These are phyloP conservation scores for Notothenia coriiceps DNA, from an alignment of 2,113 vertebrate species.

Conservation along the genomic window DNA sequence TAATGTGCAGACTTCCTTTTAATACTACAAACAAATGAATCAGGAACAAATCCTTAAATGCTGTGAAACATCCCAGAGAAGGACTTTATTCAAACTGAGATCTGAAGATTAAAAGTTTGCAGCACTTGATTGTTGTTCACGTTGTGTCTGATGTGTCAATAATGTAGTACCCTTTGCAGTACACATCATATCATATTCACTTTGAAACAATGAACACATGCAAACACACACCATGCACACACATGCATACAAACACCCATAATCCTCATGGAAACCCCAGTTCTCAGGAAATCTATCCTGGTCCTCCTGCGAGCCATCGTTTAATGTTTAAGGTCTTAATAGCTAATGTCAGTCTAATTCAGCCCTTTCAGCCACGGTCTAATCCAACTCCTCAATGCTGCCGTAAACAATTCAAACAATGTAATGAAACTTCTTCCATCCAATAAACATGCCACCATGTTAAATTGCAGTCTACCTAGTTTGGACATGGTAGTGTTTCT, in stretches of 20 bases:
- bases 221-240: neutral
- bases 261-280: neutral
- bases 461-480: neutral
- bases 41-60: slow-evolving; percentile 2
- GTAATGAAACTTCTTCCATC: neutral
- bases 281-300: slow-evolving; percentile 13
- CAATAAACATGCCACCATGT: too few species aligned
- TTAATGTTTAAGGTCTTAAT: slow-evolving; percentile 14
- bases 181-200: neutral
- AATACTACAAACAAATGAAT: slow-evolving; percentile 30
- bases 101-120: slow-evolving; percentile 3
- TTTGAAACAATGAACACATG: neutral
- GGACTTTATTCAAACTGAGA: slow-evolving; percentile 4
- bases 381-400: neutral
- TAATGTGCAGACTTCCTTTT: slow-evolving; percentile 25
- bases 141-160: neutral
- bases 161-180: neutral
- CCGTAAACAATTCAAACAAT: neutral
- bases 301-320: slow-evolving; percentile 10
- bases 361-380: neutral
- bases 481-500: neutral
- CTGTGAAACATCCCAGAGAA: slow-evolving; percentile 14
- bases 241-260: neutral
- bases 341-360: slow-evolving; percentile 4
- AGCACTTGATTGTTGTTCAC: slow-evolving; percentile 18